phyloP scores from a whole-genome alignment of 2,797 vertebrate species.

The Gila robusta region DNA sequence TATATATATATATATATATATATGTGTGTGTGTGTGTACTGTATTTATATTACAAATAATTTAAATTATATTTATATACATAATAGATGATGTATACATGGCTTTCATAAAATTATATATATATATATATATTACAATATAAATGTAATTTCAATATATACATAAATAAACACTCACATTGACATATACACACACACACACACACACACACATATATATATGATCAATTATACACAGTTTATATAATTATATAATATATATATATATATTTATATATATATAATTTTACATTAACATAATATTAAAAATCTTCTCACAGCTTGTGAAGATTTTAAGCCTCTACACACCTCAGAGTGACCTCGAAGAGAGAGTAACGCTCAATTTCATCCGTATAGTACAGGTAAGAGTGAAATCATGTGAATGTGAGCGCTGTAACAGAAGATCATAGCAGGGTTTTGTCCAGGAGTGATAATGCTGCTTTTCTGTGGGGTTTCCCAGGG shows the following conservation, averaged over 20 bases:
- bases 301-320: slow-evolving; percentile 65
- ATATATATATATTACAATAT: not conserved
- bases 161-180: too few relatives aligned
- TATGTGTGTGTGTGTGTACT: too few relatives aligned
- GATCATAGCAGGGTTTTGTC: not conserved
- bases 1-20: too few relatives aligned
- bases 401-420: slow-evolving; percentile 64
- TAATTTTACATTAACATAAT: not conserved
- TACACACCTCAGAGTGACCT: slow-evolving; percentile 81
- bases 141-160: not conserved
- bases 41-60: too few relatives aligned
- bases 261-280: too few relatives aligned
- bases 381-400: slow-evolving; percentile 83
- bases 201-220: not conserved
- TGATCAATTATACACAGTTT: not conserved
- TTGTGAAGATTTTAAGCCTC: slow-evolving; percentile 83
- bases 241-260: too few relatives aligned
- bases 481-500: slow-evolving; percentile 67
- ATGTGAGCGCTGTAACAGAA: not conserved
- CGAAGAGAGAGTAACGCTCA: slow-evolving; percentile 81
- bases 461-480: not conserved
- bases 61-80: not conserved
- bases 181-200: not conserved
- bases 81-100: not conserved
- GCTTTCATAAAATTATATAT: not conserved